These are phyloP conservation scores for Caerostris darwini DNA, from an alignment of 1,140 invertebrate species.

Conservation along the genomic window DNA sequence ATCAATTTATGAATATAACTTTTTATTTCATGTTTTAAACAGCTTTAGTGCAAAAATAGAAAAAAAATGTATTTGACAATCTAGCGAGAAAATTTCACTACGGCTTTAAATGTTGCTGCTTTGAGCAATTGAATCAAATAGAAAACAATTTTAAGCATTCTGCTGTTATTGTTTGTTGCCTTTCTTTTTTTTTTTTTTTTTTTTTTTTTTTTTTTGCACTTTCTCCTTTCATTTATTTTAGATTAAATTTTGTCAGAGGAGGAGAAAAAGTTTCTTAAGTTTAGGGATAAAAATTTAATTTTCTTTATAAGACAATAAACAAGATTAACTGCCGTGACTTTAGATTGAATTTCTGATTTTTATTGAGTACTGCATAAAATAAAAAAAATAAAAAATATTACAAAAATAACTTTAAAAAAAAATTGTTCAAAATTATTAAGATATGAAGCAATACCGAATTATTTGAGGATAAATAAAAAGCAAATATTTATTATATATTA, in stretches of 20 bases:
- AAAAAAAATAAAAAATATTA: too few relatives aligned
- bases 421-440: too few relatives aligned
- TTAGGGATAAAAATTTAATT: background rate
- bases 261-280: background rate
- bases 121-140: background rate
- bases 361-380: background rate
- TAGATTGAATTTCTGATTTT: background rate
- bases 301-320: background rate
- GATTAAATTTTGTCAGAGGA: background rate
- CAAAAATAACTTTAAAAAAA: too few relatives aligned
- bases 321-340: background rate
- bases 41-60: too few relatives aligned
- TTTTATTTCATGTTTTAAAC: too few relatives aligned
- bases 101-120: background rate
- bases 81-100: background rate
- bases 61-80: background rate
- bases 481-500: too few relatives aligned
- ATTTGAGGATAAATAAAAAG: too few relatives aligned
- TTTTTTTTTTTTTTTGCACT: background rate
- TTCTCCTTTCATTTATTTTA: background rate
- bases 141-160: background rate
- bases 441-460: too few relatives aligned
- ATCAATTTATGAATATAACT: too few relatives aligned
- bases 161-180: too few relatives aligned
- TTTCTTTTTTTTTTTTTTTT: background rate